Evolutionary conservation across 2,888 invertebrate genomes (phyloP), one percentile per base, ranked within the genome.

Genomic region (Atrina japonica): DNA sequence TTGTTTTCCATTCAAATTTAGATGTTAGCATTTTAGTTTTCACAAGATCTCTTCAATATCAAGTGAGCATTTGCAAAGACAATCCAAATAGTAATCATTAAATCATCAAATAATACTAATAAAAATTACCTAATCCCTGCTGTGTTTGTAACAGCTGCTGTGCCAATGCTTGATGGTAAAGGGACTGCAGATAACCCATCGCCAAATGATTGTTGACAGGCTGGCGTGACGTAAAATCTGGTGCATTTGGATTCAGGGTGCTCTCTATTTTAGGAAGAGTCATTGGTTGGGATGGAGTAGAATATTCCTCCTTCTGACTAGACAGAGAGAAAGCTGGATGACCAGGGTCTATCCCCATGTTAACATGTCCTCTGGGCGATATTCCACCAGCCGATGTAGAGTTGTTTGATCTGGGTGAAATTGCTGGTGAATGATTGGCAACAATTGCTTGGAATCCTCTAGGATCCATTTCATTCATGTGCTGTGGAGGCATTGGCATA

Each of bases 211-310:
- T 70, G 49, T 59, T 65, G 18, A 52, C 52, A 49, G 66, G 69
- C 29, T 68, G 73, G 29, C 72, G 66, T 11, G 93, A 93, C 0
- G 94, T 93, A 88, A 95, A 96, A 84, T 95, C 95, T 0, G 95
- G 95, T 3, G 95, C 95, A 81, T 95, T 94, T 0, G 95, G 95
- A 90, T 96, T 96, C 47, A 96, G 92, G 66, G 95, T 93, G 47
- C 91, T 91, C 66, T 89, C 89, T 43, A 91, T 89, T 68, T 87
- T 89, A 18, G 90, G 90, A 69, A 90, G 83, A 9, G 89, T 90
- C 89, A 90, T 89, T 18, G 90, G 90, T 71, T 87, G 86, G 60
- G 86, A 82, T 14, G 88, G 86, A 18, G 86, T 88, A 53, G 86
- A 86, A 78, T 90, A 88, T 80, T 90, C 86, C 56, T 89, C 86